Evolutionary conservation across 92 coral and sea anemone genomes (phyloP).

Genomic region (Meandrina meandrites): DNA sequence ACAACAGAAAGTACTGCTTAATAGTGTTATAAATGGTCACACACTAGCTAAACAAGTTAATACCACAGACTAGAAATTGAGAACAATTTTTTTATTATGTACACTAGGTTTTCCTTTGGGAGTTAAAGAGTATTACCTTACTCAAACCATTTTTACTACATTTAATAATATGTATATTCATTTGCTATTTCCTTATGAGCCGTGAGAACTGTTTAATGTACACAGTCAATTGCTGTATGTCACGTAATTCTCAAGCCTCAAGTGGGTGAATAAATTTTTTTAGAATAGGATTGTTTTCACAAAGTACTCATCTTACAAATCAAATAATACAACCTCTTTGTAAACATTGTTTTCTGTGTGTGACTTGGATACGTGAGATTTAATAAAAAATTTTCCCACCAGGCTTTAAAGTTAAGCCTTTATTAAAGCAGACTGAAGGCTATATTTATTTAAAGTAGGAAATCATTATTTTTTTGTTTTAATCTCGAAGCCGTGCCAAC

Average conservation of each 20-base stretch:
- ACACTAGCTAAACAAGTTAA: background rate
- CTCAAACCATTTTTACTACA: background rate
- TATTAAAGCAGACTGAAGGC: background rate
- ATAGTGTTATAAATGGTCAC: background rate
- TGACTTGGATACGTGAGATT: background rate
- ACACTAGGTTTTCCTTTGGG: background rate
- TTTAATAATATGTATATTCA: background rate
- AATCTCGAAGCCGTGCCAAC: background rate
- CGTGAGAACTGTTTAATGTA: background rate
- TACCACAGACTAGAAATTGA: background rate
- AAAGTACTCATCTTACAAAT: slow-evolving; percentile 6
- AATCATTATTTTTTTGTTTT: background rate
- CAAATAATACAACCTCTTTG: background rate
- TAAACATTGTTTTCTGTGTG: background rate
- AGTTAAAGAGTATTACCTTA: background rate
- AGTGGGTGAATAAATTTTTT: slow-evolving; percentile 1
- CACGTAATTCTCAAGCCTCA: background rate
- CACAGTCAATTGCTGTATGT: background rate
- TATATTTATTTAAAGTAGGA: slow-evolving; percentile 10
- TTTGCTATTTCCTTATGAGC: background rate
- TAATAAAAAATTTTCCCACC: background rate
- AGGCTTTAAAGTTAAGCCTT: background rate
- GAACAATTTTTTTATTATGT: background rate
- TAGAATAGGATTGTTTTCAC: background rate
- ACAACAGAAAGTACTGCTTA: background rate